Base-by-base conservation (phyloP, 1,140 invertebrate genomes). In the Saccostrea cuccullata region DNA sequence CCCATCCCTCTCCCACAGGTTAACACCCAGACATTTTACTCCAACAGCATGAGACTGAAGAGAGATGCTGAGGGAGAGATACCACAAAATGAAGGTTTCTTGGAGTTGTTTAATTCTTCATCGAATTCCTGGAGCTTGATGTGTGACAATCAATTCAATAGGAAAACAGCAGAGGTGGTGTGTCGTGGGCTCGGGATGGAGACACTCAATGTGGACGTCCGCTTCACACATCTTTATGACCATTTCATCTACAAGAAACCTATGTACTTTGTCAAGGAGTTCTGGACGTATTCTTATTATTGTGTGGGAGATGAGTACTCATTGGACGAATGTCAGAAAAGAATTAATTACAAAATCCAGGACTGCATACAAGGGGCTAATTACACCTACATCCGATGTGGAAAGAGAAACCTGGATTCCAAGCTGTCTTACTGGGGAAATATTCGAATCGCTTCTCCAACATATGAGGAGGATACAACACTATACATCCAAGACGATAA, bases 121-220 rank as follows among this genome's bases (percentile, higher is more conserved):
- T 99, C 98, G 0, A 95, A 98, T 13, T 98, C 99, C 94, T 99
- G 98, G 98, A 97, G 99, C 64, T 98, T 99, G 0, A 97, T 99
- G 93, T 99, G 99, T 95, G 99, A 99, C 96, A 96, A 96, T 83
- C 96, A 98, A 87, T 99, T 99, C 94, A 99, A 94, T 90, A 94
- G 95, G 36, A 93, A 94, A 77, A 94, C 93, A 55, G 94, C 93
- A 12, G 93, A 94, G 86, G 95, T 99, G 0, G 98, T 99, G 0
- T 99, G 99, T 93, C 96, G 97, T 30, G 98, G 99, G 94, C 94
- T 99, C n/a, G 98, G 98, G 23, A 97, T 97, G 91, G 97, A 98
- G 94, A 96, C 97, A 0, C 96, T 99, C 20, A 98, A 99, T 94
- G 97, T 98, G 1, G 92, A 93, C 89, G 95, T 96, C 3, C 91